Evolutionary conservation across 1,140 invertebrate genomes (phyloP).

Genomic region (Zaprionus nigranus): DNA sequence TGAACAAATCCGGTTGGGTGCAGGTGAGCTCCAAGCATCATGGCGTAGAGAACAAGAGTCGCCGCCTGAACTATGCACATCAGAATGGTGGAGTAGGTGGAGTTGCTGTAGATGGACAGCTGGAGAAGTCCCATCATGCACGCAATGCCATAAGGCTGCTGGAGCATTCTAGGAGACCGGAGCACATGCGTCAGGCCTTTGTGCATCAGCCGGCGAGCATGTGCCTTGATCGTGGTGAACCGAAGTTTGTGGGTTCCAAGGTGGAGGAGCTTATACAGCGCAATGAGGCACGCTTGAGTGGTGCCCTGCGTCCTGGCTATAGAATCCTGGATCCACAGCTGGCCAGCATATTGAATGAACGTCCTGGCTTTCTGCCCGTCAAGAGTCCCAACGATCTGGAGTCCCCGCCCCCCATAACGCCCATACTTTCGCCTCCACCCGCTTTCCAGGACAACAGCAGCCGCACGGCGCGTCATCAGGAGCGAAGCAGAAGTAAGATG

Average conservation of each 20-base stretch:
- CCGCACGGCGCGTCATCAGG: conserved; percentile 43
- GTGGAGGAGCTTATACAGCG: conserved; percentile 81
- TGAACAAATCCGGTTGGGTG: conserved; percentile 84
- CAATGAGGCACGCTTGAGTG: conserved; percentile 69
- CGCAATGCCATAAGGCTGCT: conserved; percentile 43
- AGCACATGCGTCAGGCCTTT: conserved; percentile 51
- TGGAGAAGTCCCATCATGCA: conserved; percentile 23
- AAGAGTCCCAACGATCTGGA: conserved; percentile 71
- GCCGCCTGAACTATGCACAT: conserved; percentile 52
- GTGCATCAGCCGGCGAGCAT: conserved; percentile 55
- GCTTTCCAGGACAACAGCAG: conserved; percentile 85
- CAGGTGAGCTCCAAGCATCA: conserved; percentile 73
- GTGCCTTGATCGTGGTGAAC: conserved; percentile 36
- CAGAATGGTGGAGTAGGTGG: conserved; percentile 40
- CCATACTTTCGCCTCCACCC: conserved; percentile 85
- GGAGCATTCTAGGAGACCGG: conserved; percentile 55
- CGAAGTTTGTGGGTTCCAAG: conserved; percentile 74
- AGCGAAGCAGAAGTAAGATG: conserved; percentile 59
- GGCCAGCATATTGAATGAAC: conserved; percentile 78
- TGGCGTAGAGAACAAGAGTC: conserved; percentile 48
- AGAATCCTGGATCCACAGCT: conserved; percentile 78
- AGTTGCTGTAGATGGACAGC: neutral
- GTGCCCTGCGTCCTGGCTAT: conserved; percentile 68
- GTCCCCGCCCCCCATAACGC: conserved; percentile 84
- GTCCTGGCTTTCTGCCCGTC: conserved; percentile 81